Evolutionary conservation across 2,797 vertebrate genomes (phyloP).

Genomic region (Hirundo rustica): DNA sequence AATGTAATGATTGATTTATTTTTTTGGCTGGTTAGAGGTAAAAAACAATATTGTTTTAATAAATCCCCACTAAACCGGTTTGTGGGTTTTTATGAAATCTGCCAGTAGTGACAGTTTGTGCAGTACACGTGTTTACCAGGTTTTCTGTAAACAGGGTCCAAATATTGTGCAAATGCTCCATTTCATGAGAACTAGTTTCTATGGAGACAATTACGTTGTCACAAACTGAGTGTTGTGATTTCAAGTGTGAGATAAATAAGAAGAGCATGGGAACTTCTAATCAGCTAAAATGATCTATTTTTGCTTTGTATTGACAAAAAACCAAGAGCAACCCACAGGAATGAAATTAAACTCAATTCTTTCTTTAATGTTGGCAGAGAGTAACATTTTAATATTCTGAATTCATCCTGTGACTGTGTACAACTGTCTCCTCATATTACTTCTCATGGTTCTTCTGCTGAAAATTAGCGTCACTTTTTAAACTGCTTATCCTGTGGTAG

Average conservation of each 20-base stretch:
- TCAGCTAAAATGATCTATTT: constrained; percentile 38
- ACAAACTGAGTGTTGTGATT: constrained; percentile 17
- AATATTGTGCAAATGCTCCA: constrained; percentile 57
- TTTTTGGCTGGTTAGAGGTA: neutral
- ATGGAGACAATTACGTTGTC: constrained; percentile 62
- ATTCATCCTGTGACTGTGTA: neutral
- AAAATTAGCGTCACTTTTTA: constrained; percentile 34
- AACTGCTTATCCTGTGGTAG: neutral
- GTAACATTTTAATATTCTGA: constrained; percentile 21
- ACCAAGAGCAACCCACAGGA: neutral
- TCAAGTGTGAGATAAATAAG: constrained; percentile 51
- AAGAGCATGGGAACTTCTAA: constrained; percentile 29
- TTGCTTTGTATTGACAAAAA: constrained; percentile 33
- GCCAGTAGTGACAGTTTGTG: constrained; percentile 28
- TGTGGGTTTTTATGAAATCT: neutral
- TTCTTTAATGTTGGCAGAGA: constrained; percentile 5
- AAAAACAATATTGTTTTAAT: neutral
- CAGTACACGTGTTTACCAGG: neutral
- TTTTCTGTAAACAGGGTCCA: constrained; percentile 62
- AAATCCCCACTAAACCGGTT: neutral
- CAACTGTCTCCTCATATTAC: constrained; percentile 3
- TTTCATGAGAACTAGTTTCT: constrained; percentile 44
- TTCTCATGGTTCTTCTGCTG: neutral
- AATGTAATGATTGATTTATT: neutral
- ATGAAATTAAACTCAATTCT: neutral